Evolutionary conservation across 1,140 invertebrate species (phyloP).

Genomic region (Orussus abietinus): DNA sequence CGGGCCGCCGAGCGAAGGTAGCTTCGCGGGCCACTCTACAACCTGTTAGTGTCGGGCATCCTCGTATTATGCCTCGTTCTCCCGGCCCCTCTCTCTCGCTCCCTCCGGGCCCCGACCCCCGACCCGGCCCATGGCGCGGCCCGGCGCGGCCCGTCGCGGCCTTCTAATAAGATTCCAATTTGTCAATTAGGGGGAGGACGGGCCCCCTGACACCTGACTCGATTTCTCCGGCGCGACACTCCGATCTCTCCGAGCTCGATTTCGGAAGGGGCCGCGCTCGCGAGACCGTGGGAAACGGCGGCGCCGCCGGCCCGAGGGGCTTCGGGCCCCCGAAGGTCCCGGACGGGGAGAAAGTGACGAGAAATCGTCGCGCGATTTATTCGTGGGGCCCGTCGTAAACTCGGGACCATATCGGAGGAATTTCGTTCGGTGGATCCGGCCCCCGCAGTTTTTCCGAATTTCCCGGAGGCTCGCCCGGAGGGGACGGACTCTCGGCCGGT

Average conservation of each 20-base stretch:
- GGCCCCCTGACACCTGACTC: conserved; percentile 20
- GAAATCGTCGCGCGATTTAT: no score
- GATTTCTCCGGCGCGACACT: conserved; percentile 8
- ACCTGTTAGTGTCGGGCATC: conserved; percentile 51
- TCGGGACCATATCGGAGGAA: no score
- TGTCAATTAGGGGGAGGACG: conserved; percentile 60
- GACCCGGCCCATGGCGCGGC: not conserved
- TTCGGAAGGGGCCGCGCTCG: no score
- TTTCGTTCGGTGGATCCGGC: no score
- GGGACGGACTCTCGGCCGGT: not conserved
- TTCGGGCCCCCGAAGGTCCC: no score
- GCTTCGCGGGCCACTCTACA: conserved; percentile 34
- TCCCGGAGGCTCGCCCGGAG: no score
- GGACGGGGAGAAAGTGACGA: no score
- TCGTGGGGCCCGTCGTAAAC: no score
- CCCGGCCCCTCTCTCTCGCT: conserved; percentile 17
- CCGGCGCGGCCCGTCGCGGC: conserved; percentile 18
- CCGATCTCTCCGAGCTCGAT: no score
- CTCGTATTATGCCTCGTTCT: conserved; percentile 36
- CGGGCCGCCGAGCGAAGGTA: conserved; percentile 32
- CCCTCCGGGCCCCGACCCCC: conserved; percentile 3
- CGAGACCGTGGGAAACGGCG: no score
- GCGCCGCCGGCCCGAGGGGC: no score
- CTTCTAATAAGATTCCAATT: conserved; percentile 67
- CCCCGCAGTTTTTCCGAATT: no score